Percentiles rank a stretch among this genome's conserved stretches.
phyloP scores from a whole-genome alignment of 2,113 vertebrate species.

The Brienomyrus brachyistius region DNA sequence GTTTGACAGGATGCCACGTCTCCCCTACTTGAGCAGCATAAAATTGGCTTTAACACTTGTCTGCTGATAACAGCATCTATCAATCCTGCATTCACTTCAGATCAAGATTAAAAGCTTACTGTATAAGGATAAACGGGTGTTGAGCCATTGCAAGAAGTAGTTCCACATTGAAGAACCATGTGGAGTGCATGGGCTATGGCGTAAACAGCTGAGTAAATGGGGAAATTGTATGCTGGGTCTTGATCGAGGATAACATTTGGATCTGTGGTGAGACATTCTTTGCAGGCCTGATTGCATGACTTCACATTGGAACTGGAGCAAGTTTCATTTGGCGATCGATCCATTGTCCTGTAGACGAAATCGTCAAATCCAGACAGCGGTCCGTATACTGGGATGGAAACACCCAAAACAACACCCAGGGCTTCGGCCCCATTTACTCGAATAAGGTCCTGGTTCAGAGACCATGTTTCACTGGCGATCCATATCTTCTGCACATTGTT shows the following conservation, averaged over 20 bases:
- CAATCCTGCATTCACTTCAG: neutral
- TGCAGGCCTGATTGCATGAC: conserved; percentile 15
- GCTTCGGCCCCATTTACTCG: neutral
- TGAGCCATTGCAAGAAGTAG: conserved; percentile 43
- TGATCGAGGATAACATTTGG: conserved; percentile 12
- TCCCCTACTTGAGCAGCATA: neutral
- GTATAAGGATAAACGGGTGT: conserved; percentile 59
- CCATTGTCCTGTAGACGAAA: conserved; percentile 11
- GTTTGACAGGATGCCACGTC: neutral
- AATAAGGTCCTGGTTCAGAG: conserved; percentile 18
- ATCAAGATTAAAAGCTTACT: conserved; percentile 50
- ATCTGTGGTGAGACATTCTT: neutral
- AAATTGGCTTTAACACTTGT: neutral
- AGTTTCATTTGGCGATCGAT: too few relatives aligned
- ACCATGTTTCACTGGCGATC: conserved; percentile 42
- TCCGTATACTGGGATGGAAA: conserved; percentile 18
- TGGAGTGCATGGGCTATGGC: conserved; percentile 36
- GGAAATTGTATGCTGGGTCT: conserved; percentile 25
- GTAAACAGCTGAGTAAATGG: conserved; percentile 35
- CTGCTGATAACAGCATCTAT: neutral
- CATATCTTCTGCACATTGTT: conserved; percentile 28
- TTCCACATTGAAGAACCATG: conserved; percentile 56
- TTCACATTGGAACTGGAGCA: neutral
- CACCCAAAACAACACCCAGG: conserved; percentile 34
- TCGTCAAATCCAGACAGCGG: neutral